These are phyloP conservation scores for Corydoras sp. DNA, from an alignment of 2,113 vertebrate species.

Conservation along the genomic window DNA sequence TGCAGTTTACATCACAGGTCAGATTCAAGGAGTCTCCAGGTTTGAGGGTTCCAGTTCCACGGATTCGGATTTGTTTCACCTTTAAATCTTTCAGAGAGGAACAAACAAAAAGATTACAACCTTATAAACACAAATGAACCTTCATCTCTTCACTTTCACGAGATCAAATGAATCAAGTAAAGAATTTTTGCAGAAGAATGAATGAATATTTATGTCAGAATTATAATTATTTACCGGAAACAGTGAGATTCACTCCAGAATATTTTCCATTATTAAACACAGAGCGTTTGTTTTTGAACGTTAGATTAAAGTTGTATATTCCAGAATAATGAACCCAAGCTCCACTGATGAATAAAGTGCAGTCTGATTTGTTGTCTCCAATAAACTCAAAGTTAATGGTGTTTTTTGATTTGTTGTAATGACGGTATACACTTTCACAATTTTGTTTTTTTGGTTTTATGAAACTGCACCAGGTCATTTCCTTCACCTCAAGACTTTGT, in stretches of 20 bases:
- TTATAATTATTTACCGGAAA: background rate
- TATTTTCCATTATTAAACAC: background rate
- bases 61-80: too few relatives aligned
- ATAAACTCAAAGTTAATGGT: background rate
- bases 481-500: rapidly evolving
- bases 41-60: too few relatives aligned
- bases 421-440: background rate
- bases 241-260: background rate
- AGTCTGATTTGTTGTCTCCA: slow-evolving; percentile 27
- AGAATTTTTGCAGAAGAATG: too few relatives aligned
- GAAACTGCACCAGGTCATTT: slow-evolving; percentile 30
- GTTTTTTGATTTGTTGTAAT: background rate
- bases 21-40: too few relatives aligned
- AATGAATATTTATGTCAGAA: too few relatives aligned
- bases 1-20: too few relatives aligned
- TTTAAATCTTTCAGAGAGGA: too few relatives aligned
- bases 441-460: rapidly evolving
- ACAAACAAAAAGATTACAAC: too few relatives aligned
- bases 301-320: slow-evolving; percentile 19
- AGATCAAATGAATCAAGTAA: too few relatives aligned
- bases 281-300: slow-evolving; percentile 17
- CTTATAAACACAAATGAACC: too few relatives aligned
- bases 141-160: too few relatives aligned
- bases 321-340: slow-evolving; percentile 21
- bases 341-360: slow-evolving; percentile 34